Percentiles rank a stretch among this genome's conserved stretches.
Conservation (phyloP, 2,888 invertebrate species). For the Chrysodeixis includens region DNA sequence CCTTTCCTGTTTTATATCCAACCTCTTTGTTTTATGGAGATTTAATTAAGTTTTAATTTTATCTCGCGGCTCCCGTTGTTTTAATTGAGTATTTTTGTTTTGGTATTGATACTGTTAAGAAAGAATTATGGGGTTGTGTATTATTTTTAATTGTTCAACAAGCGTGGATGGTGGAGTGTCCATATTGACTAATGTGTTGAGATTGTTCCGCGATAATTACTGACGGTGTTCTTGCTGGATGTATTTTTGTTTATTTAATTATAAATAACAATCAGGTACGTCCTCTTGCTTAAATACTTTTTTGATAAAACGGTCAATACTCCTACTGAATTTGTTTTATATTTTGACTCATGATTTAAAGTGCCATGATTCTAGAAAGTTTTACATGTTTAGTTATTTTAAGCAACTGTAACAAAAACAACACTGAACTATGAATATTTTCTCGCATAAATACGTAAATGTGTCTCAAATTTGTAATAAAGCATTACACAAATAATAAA, state of each 20-base stretch:
- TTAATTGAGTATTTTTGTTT: constrained; percentile 73
- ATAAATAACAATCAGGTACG: constrained; percentile 14
- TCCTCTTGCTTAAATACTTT: neutral
- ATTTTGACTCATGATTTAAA: too few species aligned
- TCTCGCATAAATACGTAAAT: too few species aligned
- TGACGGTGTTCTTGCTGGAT: constrained; percentile 29
- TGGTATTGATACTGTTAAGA: constrained; percentile 67
- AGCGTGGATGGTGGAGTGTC: constrained; percentile 41
- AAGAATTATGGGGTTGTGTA: constrained; percentile 69
- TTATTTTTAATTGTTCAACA: constrained; percentile 66
- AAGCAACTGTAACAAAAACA: too few species aligned
- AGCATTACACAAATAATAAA: too few species aligned
- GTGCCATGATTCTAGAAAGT: too few species aligned
- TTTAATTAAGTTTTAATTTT: constrained; percentile 88
- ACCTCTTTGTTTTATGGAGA: constrained; percentile 73
- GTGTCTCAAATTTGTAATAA: too few species aligned
- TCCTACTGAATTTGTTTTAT: neutral
- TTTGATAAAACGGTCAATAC: neutral
- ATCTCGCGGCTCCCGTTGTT: constrained; percentile 82
- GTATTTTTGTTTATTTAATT: constrained; percentile 32
- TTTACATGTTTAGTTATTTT: too few species aligned
- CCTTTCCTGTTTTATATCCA: constrained; percentile 56
- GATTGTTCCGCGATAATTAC: constrained; percentile 53
- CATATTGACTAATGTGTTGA: constrained; percentile 55
- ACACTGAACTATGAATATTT: too few species aligned